Conservation (phyloP, 2,797 vertebrate species). For the Sebastes nivosus region DNA sequence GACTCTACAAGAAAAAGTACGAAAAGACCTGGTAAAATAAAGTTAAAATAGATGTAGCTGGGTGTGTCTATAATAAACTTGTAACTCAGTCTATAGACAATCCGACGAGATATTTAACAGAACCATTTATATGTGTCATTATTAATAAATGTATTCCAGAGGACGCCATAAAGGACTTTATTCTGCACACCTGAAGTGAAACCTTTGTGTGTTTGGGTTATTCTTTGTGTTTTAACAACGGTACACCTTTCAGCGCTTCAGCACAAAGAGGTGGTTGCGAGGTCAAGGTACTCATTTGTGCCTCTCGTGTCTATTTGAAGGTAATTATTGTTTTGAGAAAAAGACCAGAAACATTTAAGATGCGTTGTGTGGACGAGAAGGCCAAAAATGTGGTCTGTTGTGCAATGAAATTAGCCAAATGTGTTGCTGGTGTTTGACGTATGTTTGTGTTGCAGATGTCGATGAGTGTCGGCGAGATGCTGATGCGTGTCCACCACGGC, state of each 20-base stretch:
- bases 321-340: conserved; percentile 66
- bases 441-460: conserved; percentile 68
- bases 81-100: not conserved
- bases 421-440: conserved; percentile 1
- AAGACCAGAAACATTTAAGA: conserved; percentile 28
- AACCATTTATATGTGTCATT: not conserved
- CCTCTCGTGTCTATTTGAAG: conserved; percentile 53
- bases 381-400: not conserved
- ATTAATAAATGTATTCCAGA: not conserved
- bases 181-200: conserved; percentile 1
- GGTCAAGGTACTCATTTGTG: conserved; percentile 73
- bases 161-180: not conserved
- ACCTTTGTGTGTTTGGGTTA: conserved; percentile 24
- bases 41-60: not conserved
- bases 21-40: not conserved
- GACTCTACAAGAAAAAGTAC: not conserved
- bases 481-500: conserved; percentile 53
- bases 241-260: conserved; percentile 56
- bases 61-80: not conserved
- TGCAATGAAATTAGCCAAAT: not conserved
- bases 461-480: conserved; percentile 71
- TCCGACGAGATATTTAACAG: not conserved
- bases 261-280: conserved; percentile 36
- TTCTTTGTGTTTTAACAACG: conserved; percentile 36
- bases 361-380: not conserved